These are phyloP conservation scores for Eleginops maclovinus DNA, from an alignment of 2,113 vertebrate species.

Conservation along the genomic window DNA sequence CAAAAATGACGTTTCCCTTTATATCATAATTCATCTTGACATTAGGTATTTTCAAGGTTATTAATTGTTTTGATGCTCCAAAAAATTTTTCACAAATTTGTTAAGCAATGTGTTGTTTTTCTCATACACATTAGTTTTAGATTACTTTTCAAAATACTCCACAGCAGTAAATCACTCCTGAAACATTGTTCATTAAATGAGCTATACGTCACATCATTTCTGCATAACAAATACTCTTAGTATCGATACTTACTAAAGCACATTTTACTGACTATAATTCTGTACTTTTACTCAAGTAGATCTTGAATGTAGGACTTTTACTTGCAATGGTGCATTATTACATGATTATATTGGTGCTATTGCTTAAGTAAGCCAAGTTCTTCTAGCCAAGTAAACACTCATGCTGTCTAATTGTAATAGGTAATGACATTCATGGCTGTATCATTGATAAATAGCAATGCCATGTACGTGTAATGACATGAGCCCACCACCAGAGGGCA, in stretches of 20 bases:
- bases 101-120: too few relatives aligned
- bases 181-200: neutral
- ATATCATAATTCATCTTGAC: too few relatives aligned
- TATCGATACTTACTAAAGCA: neutral
- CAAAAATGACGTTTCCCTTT: too few relatives aligned
- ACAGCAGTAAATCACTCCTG: neutral
- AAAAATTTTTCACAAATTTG: too few relatives aligned
- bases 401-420: neutral
- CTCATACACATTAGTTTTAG: neutral
- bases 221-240: neutral
- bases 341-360: neutral
- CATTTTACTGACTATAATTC: neutral
- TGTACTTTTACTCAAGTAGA: neutral
- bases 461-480: neutral
- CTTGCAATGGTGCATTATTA: neutral
- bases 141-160: neutral
- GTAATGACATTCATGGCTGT: neutral
- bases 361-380: neutral
- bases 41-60: too few relatives aligned
- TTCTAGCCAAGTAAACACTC: neutral
- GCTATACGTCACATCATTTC: neutral
- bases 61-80: too few relatives aligned
- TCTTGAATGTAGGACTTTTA: neutral
- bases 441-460: neutral
- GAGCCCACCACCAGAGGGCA: conserved; percentile 47